Evolutionary conservation across 2,113 vertebrate species (phyloP).

Genomic region (Casuarius casuarius): DNA sequence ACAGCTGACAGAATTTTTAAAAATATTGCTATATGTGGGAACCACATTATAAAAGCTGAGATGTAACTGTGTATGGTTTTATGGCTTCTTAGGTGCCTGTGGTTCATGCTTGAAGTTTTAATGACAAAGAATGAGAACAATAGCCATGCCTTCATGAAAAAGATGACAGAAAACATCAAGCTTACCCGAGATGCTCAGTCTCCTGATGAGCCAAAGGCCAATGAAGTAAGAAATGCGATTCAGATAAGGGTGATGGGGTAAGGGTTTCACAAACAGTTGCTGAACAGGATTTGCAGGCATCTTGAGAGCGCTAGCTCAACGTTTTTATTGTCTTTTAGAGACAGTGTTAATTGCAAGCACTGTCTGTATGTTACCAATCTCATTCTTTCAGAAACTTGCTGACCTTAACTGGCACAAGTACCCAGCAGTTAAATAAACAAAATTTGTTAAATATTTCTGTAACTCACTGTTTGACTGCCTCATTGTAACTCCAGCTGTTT

Average conservation of each 20-base stretch:
- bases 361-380: neutral
- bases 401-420: neutral
- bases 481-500: neutral
- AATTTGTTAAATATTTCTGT: neutral
- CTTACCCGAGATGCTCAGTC: conserved; percentile 95
- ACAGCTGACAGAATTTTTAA: neutral
- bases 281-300: conserved; percentile 20
- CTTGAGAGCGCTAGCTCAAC: neutral
- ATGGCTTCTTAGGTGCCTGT: conserved; percentile 86
- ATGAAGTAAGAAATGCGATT: conserved; percentile 84
- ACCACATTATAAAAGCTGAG: neutral
- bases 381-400: neutral
- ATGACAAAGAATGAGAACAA: conserved; percentile 99
- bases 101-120: conserved; percentile 99
- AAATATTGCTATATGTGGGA: neutral
- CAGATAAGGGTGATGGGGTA: conserved; percentile 1
- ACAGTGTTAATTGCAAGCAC: neutral
- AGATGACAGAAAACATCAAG: conserved; percentile 99
- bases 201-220: conserved; percentile 95
- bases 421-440: neutral
- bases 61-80: conserved; percentile 40
- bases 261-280: neutral
- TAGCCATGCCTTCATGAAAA: conserved; percentile 97
- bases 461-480: neutral
- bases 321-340: neutral